Evolutionary conservation across 2,113 vertebrate genomes (phyloP).

Genomic region (Romanogobio albipinnatus): DNA sequence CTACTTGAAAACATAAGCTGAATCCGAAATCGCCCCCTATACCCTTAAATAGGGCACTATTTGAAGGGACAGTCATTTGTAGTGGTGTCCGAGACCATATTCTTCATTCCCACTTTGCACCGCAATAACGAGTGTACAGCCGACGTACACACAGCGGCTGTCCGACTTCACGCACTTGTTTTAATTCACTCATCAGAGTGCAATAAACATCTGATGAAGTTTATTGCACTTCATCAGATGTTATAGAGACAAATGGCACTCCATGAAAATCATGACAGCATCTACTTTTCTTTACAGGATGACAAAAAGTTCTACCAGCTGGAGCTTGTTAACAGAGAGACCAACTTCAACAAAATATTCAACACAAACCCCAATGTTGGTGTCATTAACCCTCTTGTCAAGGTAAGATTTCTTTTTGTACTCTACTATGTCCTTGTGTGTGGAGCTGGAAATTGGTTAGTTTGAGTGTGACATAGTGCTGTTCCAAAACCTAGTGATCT

Average conservation of each 20-base stretch:
- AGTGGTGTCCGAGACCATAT: too few relatives aligned
- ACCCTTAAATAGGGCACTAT: too few relatives aligned
- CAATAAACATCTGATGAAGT: too few relatives aligned
- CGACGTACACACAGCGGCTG: too few relatives aligned
- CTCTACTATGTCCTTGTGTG: not conserved
- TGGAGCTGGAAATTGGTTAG: not conserved
- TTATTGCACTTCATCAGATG: not conserved
- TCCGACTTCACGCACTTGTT: too few relatives aligned
- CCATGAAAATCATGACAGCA: not conserved
- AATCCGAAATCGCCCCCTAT: too few relatives aligned
- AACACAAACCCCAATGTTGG: slow-evolving; percentile 96
- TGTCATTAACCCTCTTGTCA: slow-evolving; percentile 96
- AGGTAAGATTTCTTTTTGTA: slow-evolving; percentile 80
- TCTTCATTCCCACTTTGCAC: too few relatives aligned
- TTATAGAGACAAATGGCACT: not conserved
- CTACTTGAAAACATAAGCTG: too few relatives aligned
- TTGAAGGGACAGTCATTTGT: too few relatives aligned
- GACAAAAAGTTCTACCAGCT: slow-evolving; percentile 99
- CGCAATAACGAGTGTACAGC: too few relatives aligned
- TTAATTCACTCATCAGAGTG: too few relatives aligned
- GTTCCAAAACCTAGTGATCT: slow-evolving; percentile 27
- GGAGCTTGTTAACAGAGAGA: slow-evolving; percentile 98
- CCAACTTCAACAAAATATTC: slow-evolving; percentile 99
- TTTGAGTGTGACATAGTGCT: not conserved
- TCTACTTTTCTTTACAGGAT: slow-evolving; percentile 80